These are phyloP conservation scores for Drosophila lacertosa DNA, from an alignment of 1,140 invertebrate genomes.

Conservation along the genomic window DNA sequence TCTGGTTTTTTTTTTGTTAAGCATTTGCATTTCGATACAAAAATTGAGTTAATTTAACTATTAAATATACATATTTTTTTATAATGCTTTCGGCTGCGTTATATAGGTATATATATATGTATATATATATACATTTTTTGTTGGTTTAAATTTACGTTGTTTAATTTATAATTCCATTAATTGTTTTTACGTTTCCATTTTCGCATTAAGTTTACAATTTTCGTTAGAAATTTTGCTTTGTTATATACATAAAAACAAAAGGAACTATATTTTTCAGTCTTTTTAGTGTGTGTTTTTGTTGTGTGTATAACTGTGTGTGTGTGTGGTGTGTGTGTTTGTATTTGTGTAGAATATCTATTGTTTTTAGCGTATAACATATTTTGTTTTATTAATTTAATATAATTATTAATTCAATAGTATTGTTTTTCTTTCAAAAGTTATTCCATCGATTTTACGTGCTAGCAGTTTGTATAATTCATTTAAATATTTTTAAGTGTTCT, in stretches of 20 bases:
- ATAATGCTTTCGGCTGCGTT: constrained; percentile 60
- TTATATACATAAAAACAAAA: constrained; percentile 84
- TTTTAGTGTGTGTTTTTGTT: constrained; percentile 79
- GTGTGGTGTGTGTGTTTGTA: constrained; percentile 21
- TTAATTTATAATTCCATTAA: constrained; percentile 81
- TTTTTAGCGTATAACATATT: constrained; percentile 58
- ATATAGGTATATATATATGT: constrained; percentile 13
- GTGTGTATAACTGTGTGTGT: constrained; percentile 25
- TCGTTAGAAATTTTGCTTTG: constrained; percentile 71
- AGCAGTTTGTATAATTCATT: constrained; percentile 76
- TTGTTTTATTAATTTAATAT: constrained; percentile 54
- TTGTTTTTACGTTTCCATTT: constrained; percentile 71
- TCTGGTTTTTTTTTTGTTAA: constrained; percentile 14
- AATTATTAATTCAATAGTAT: constrained; percentile 31
- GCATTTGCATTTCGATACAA: constrained; percentile 51
- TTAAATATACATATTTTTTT: constrained; percentile 62
- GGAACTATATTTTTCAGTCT: constrained; percentile 84
- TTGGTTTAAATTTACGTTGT: constrained; percentile 58
- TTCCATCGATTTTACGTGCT: constrained; percentile 45
- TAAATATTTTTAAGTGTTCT: constrained; percentile 73
- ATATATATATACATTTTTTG: constrained; percentile 33
- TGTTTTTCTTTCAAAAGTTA: constrained; percentile 32
- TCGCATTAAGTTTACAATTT: constrained; percentile 71
- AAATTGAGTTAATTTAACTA: constrained; percentile 75
- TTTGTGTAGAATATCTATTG: constrained; percentile 65